A percentile compares a stretch with the other conserved stretches of the same genome.
These are phyloP conservation scores for Camarhynchus parvulus DNA, from an alignment of 2,113 vertebrate genomes.

Conservation along the genomic window DNA sequence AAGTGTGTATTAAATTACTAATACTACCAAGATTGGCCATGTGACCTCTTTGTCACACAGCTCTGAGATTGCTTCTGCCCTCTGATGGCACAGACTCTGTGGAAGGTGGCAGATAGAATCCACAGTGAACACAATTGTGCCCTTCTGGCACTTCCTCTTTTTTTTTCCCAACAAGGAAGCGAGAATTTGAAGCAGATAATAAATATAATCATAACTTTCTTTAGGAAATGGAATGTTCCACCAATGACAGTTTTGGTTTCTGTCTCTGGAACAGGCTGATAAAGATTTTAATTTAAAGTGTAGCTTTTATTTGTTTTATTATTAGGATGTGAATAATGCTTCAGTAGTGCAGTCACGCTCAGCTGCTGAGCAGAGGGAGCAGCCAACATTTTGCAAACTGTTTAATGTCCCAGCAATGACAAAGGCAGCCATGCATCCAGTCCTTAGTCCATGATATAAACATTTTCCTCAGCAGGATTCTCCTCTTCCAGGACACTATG, in stretches of 20 bases:
- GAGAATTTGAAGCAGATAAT: neutral
- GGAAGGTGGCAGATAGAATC: neutral
- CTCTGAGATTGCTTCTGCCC: neutral
- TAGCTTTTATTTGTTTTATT: slow-evolving; percentile 46
- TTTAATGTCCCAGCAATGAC: neutral
- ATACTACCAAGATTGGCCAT: neutral
- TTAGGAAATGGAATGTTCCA: slow-evolving; percentile 1
- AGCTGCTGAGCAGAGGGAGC: slow-evolving; percentile 18
- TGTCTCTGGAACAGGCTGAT: slow-evolving; percentile 11
- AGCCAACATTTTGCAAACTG: neutral
- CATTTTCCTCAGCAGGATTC: slow-evolving; percentile 31
- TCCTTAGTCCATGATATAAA: slow-evolving; percentile 50
- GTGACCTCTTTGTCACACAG: neutral
- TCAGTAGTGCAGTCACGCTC: neutral
- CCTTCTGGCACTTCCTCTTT: neutral
- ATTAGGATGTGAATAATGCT: neutral
- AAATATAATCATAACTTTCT: neutral
- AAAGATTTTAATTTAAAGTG: neutral
- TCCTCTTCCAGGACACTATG: slow-evolving; percentile 37
- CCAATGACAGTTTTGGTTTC: neutral
- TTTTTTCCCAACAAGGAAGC: neutral
- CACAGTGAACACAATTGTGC: neutral
- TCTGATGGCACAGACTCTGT: neutral
- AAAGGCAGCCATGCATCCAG: neutral
- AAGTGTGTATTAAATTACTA: neutral